phyloP scores from a whole-genome alignment of 2,113 vertebrate species.

The Diadophis punctatus region DNA sequence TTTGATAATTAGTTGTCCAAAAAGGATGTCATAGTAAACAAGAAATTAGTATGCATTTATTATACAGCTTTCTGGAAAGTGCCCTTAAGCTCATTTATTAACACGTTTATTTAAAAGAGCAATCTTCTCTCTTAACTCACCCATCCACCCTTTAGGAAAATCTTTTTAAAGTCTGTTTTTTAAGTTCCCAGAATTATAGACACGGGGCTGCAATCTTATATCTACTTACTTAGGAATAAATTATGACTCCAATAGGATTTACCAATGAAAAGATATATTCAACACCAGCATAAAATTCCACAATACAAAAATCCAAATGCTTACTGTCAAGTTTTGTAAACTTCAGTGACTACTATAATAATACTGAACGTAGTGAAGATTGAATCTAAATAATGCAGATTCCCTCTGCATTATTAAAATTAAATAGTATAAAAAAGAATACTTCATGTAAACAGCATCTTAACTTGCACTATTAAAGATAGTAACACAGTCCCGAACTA shows the following conservation, averaged over 20 bases:
- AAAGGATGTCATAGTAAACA: neutral
- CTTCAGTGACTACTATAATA: neutral
- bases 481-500: neutral
- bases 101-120: accelerated
- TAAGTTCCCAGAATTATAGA: neutral
- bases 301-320: neutral
- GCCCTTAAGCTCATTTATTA: neutral
- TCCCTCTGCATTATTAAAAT: neutral
- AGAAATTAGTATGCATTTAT: constrained; percentile 5
- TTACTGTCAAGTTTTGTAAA: neutral
- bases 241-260: neutral
- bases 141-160: neutral
- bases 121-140: neutral
- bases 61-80: neutral
- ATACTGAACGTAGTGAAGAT: neutral
- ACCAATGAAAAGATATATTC: neutral
- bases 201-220: neutral
- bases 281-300: neutral
- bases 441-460: neutral
- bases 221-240: neutral
- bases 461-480: neutral
- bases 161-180: constrained; percentile 19
- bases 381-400: neutral
- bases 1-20: constrained; percentile 18
- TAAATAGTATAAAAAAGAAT: neutral